These are phyloP conservation scores for Spodoptera exigua DNA, from an alignment of 2,888 invertebrate genomes.

Conservation along the genomic window DNA sequence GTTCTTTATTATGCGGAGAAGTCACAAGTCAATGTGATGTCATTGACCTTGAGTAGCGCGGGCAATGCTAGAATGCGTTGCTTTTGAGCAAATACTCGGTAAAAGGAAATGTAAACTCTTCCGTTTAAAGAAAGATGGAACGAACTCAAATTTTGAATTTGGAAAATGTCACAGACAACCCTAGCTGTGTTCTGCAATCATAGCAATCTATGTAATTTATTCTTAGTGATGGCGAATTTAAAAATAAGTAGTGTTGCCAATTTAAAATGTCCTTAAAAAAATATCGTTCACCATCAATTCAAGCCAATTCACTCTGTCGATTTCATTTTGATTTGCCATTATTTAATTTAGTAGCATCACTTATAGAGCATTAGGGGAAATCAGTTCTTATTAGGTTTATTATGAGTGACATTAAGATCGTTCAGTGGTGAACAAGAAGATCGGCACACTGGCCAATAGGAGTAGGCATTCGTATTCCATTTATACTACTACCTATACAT, in stretches of 20 bases:
- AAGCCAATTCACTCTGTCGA: constrained; percentile 42
- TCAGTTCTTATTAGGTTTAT: constrained; percentile 33
- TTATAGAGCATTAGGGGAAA: constrained; percentile 31
- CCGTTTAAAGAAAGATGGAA: too few relatives aligned
- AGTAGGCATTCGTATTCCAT: constrained; percentile 1
- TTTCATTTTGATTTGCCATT: constrained; percentile 46
- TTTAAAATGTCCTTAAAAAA: constrained; percentile 30
- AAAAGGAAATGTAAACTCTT: too few relatives aligned
- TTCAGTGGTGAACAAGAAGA: constrained; percentile 7
- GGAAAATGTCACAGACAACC: too few relatives aligned
- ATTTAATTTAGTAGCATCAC: constrained; percentile 35
- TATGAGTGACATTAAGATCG: constrained; percentile 31
- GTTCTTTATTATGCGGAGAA: constrained; percentile 9
- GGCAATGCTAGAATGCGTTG: too few relatives aligned
- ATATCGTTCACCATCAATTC: constrained; percentile 34
- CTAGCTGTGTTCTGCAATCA: constrained; percentile 9
- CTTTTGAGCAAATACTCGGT: too few relatives aligned
- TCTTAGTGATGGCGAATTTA: background rate
- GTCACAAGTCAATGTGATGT: constrained; percentile 12
- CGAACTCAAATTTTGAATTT: too few relatives aligned
- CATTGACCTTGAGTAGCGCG: constrained; percentile 8
- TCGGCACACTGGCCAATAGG: background rate
- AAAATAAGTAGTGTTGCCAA: constrained; percentile 8
- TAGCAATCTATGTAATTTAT: constrained; percentile 7
- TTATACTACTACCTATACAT: too few relatives aligned